phyloP scores from a whole-genome alignment of 2,888 invertebrate species.

The Hydropsyche betteni region DNA sequence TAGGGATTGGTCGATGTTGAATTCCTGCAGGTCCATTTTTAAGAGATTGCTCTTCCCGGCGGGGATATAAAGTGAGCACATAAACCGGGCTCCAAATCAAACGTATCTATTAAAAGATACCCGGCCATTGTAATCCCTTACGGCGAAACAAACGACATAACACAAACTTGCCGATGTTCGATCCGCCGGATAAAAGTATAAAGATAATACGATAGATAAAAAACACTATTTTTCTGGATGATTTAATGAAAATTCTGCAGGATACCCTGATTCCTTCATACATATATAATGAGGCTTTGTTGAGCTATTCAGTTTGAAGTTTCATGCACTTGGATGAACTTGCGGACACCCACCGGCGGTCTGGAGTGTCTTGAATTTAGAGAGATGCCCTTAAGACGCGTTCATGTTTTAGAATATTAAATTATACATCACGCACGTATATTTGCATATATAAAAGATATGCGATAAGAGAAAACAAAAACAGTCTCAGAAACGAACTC shows the following conservation, averaged over 20 bases:
- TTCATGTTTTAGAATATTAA: constrained; percentile 1
- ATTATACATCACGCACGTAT: too few species aligned
- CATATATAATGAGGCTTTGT: not conserved
- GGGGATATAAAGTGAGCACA: constrained; percentile 37
- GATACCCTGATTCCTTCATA: too few species aligned
- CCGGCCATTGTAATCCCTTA: constrained; percentile 31
- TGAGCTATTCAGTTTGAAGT: constrained; percentile 13
- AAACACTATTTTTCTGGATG: too few species aligned
- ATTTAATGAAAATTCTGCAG: too few species aligned
- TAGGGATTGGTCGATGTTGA: constrained; percentile 34
- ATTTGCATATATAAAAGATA: too few species aligned
- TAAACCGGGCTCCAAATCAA: constrained; percentile 39
- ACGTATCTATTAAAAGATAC: constrained; percentile 32
- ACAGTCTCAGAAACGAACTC: too few species aligned
- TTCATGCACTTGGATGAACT: constrained; percentile 2
- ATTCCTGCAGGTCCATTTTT: constrained; percentile 37
- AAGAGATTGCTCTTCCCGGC: constrained; percentile 36
- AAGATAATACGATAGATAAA: too few species aligned
- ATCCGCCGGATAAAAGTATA: too few species aligned
- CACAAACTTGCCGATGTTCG: not conserved
- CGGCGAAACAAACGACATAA: constrained; percentile 19
- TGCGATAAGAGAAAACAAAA: too few species aligned
- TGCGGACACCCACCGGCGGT: constrained; percentile 1
- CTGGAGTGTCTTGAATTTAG: constrained; percentile 3
- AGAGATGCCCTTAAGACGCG: constrained; percentile 5